Conservation (phyloP, 2,113 vertebrate genomes). For the Phyllostomus discolor region DNA sequence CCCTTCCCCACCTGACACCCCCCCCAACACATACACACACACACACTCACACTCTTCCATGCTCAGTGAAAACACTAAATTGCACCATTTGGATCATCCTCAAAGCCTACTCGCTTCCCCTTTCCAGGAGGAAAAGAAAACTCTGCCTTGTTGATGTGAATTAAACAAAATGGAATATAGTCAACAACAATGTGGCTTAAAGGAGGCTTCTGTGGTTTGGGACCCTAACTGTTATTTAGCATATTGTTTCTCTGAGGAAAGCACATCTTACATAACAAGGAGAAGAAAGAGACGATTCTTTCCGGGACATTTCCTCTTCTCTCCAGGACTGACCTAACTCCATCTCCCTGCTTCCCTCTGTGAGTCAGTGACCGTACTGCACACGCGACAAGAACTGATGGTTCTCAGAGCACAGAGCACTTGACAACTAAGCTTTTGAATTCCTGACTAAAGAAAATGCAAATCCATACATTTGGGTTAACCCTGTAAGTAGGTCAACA, state of each 20-base stretch:
- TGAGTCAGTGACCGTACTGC: background rate
- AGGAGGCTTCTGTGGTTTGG: constrained; percentile 24
- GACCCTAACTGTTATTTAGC: background rate
- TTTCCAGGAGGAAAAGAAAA: background rate
- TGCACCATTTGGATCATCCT: background rate
- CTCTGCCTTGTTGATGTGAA: background rate
- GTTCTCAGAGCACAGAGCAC: background rate
- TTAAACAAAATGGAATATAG: background rate
- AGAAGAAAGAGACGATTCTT: background rate
- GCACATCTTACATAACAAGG: constrained; percentile 23
- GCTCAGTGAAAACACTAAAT: constrained; percentile 27
- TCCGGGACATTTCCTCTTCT: background rate
- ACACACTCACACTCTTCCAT: background rate
- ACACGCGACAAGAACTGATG: background rate
- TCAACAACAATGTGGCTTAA: constrained; percentile 14
- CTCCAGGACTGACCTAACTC: background rate
- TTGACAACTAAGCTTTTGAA: background rate
- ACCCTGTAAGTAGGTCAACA: constrained; percentile 42
- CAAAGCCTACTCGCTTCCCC: background rate
- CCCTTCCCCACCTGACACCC: too few species aligned
- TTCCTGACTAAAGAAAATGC: constrained; percentile 8
- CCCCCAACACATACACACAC: background rate
- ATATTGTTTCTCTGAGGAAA: constrained; percentile 10
- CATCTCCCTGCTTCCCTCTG: background rate
- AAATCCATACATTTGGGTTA: background rate